Evolutionary conservation across 2,888 invertebrate species (phyloP).

Genomic region (Drosophila rellima): DNA sequence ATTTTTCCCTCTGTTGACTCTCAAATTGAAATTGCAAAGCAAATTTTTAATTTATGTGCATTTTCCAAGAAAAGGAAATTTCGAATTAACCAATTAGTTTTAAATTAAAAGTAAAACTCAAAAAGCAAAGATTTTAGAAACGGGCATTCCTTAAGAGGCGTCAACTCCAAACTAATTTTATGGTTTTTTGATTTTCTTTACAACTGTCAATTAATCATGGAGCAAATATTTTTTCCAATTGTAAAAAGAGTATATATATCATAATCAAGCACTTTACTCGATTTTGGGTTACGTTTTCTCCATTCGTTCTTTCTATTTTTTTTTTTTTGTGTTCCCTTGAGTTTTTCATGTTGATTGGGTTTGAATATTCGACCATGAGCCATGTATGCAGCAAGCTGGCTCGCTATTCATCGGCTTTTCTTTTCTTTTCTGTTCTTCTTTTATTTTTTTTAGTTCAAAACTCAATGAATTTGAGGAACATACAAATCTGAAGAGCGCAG

Average conservation of each 20-base stretch:
- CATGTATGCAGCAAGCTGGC: slow-evolving; percentile 22
- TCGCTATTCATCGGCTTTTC: slow-evolving; percentile 33
- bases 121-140: not conserved
- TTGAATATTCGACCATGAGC: slow-evolving; percentile 58
- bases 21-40: not conserved
- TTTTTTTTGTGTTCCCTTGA: slow-evolving; percentile 42
- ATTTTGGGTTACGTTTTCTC: not conserved
- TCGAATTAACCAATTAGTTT: not conserved
- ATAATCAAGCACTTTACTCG: slow-evolving; percentile 13
- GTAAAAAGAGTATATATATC: slow-evolving; percentile 14
- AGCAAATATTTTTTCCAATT: not conserved
- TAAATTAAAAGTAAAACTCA: not conserved
- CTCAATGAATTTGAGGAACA: slow-evolving; percentile 75
- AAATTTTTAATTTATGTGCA: not conserved
- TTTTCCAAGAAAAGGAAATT: not conserved
- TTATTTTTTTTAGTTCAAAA: slow-evolving; percentile 33
- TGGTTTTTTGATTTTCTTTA: not conserved
- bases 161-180: not conserved
- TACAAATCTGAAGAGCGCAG: slow-evolving; percentile 45
- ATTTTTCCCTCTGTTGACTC: not conserved
- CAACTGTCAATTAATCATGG: not conserved
- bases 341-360: slow-evolving; percentile 72
- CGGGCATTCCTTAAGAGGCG: not conserved
- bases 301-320: slow-evolving; percentile 8
- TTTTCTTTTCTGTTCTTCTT: slow-evolving; percentile 1